Percentiles rank a stretch among this genome's conserved stretches.
Evolutionary conservation across 1,140 invertebrate species (phyloP).

Genomic region (Microvelia longipes): DNA sequence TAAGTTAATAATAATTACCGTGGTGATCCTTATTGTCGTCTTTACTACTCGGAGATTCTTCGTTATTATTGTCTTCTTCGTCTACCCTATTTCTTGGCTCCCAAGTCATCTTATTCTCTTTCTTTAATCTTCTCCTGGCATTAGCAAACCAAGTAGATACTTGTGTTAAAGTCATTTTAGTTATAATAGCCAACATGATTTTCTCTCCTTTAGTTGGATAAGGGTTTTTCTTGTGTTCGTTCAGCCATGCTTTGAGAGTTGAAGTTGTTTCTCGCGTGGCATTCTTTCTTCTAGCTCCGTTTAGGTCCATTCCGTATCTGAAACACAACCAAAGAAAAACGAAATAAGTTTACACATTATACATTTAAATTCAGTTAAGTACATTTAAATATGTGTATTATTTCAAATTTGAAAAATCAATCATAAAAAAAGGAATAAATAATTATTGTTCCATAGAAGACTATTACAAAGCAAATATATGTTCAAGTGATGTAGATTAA

Average conservation of each 20-base stretch:
- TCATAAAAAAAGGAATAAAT: no score
- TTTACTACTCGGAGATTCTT: slow-evolving; percentile 60
- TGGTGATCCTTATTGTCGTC: slow-evolving; percentile 65
- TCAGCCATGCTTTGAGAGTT: slow-evolving; percentile 93
- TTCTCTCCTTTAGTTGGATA: slow-evolving; percentile 98
- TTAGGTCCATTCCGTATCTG: slow-evolving; percentile 81
- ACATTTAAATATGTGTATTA: no score
- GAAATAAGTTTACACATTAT: not conserved
- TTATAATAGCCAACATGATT: slow-evolving; percentile 96
- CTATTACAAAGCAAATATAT: no score
- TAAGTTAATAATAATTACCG: slow-evolving; percentile 42
- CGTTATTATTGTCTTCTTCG: slow-evolving; percentile 74
- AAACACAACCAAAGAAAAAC: slow-evolving; percentile 26
- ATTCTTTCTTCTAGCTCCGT: slow-evolving; percentile 84
- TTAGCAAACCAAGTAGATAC: slow-evolving; percentile 99
- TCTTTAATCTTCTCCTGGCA: slow-evolving; percentile 84
- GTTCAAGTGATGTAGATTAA: no score
- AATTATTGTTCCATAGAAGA: no score
- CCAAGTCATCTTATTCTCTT: slow-evolving; percentile 99
- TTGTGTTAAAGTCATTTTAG: slow-evolving; percentile 97
- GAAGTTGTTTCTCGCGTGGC: slow-evolving; percentile 93
- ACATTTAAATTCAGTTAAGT: not conserved
- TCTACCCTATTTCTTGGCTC: slow-evolving; percentile 79
- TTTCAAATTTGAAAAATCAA: no score
- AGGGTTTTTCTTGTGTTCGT: slow-evolving; percentile 97